phyloP scores from a whole-genome alignment of 2,888 invertebrate species.

The Ormyrus rosae region DNA sequence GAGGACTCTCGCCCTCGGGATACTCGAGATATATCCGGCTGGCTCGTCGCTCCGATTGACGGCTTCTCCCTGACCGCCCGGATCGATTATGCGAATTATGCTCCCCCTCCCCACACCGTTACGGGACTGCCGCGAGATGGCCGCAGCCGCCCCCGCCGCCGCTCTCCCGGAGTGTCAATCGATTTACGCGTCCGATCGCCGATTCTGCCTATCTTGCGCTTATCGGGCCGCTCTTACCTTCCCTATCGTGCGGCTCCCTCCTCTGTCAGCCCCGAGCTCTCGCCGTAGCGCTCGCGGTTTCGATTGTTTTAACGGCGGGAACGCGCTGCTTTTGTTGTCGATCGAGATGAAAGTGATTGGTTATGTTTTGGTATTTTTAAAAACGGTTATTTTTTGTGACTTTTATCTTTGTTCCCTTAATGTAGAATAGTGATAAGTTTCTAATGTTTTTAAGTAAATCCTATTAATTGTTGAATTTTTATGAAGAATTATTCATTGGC shows the following conservation, averaged over 20 bases:
- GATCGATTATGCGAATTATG: conserved; percentile 57
- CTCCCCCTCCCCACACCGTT: background rate
- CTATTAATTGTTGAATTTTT: too few species aligned
- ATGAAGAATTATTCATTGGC: too few species aligned
- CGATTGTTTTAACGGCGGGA: too few species aligned
- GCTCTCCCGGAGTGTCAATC: conserved; percentile 38
- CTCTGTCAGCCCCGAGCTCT: background rate
- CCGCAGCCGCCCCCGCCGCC: background rate
- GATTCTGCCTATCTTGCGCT: conserved; percentile 41
- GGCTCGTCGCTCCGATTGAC: conserved; percentile 55
- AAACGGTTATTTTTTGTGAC: too few species aligned
- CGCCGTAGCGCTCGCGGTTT: too few species aligned
- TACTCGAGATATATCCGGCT: conserved; percentile 63
- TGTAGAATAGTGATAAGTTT: too few species aligned
- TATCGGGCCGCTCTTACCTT: conserved; percentile 25
- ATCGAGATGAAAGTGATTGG: too few species aligned
- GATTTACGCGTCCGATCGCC: conserved; percentile 49
- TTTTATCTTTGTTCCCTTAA: too few species aligned
- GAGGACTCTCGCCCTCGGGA: conserved; percentile 65
- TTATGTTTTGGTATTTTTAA: too few species aligned
- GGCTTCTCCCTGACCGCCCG: conserved; percentile 41
- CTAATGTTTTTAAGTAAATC: too few species aligned
- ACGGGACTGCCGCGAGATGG: conserved; percentile 38
- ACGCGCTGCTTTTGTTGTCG: too few species aligned
- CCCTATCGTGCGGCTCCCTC: background rate